Evolutionary conservation across 2,888 invertebrate genomes (phyloP).

Genomic region (Thera britannica): DNA sequence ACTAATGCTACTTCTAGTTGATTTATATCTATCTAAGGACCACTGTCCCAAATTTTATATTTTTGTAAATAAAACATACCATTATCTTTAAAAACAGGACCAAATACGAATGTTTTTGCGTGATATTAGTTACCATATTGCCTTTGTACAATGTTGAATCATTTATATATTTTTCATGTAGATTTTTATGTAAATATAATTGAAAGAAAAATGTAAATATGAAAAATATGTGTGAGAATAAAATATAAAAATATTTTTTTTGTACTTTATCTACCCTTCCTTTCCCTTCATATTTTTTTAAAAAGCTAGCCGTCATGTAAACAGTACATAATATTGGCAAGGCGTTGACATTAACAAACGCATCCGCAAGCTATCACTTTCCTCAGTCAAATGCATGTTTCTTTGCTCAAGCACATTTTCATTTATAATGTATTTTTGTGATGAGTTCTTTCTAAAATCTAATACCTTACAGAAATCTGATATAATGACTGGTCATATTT

Average conservation of each 20-base stretch:
- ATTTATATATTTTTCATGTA: slow-evolving; percentile 55
- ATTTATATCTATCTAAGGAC: slow-evolving; percentile 10
- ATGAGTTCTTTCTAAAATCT: too few relatives aligned
- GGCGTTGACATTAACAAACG: too few relatives aligned
- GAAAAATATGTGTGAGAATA: slow-evolving; percentile 66
- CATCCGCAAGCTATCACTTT: too few relatives aligned
- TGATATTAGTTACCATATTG: slow-evolving; percentile 82
- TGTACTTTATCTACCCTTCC: background rate
- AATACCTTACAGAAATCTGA: too few relatives aligned
- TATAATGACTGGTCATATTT: too few relatives aligned
- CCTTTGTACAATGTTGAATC: slow-evolving; percentile 51
- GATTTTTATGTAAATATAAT: slow-evolving; percentile 71
- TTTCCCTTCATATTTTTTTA: too few relatives aligned
- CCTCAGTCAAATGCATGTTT: too few relatives aligned
- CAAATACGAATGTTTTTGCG: slow-evolving; percentile 61
- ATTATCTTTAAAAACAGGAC: slow-evolving; percentile 51
- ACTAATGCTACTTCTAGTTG: slow-evolving; percentile 46
- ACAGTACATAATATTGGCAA: too few relatives aligned
- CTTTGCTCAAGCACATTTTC: too few relatives aligned
- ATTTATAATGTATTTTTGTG: too few relatives aligned
- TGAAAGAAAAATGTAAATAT: slow-evolving; percentile 75
- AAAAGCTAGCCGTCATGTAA: too few relatives aligned
- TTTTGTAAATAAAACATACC: slow-evolving; percentile 27
- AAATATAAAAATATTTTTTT: slow-evolving; percentile 45
- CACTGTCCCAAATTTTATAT: slow-evolving; percentile 16